A percentile compares a stretch with the other conserved stretches of the same genome.
These are phyloP conservation scores for Petrosia ficiformis DNA, from an alignment of 37 sponge, comb jelly and placozoan species.

Conservation along the genomic window DNA sequence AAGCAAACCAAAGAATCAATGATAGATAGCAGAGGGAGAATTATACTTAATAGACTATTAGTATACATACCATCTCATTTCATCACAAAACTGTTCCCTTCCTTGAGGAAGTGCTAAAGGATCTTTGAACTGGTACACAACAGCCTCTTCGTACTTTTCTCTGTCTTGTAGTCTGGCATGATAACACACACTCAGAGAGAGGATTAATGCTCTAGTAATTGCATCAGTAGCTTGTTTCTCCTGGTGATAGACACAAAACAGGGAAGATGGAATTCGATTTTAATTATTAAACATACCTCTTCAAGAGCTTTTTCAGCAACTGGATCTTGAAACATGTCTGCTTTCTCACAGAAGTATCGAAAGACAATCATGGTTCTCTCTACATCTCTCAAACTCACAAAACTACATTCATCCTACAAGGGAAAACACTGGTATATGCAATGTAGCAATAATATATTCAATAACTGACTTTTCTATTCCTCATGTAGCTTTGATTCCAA, in stretches of 20 bases:
- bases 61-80: conserved; percentile 54
- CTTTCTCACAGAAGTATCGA: conserved; percentile 49
- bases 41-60: too few relatives aligned
- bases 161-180: conserved; percentile 70
- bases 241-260: too few relatives aligned
- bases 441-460: neutral
- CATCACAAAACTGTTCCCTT: conserved; percentile 47
- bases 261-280: too few relatives aligned
- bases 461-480: conserved; percentile 46
- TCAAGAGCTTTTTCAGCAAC: conserved; percentile 4
- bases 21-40: too few relatives aligned
- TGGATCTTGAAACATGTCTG: conserved; percentile 10
- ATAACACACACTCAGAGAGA: conserved; percentile 82
- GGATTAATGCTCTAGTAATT: conserved; percentile 38
- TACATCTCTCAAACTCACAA: conserved; percentile 87
- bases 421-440: neutral
- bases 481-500: conserved; percentile 68
- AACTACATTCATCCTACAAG: conserved; percentile 86
- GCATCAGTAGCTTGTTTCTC: too few relatives aligned
- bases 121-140: conserved; percentile 29
- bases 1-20: too few relatives aligned
- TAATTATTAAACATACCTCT: neutral
- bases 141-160: conserved; percentile 40
- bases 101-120: conserved; percentile 44
- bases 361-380: conserved; percentile 85